Evolutionary conservation across 2,888 invertebrate genomes (phyloP), one percentile per base, ranked within the genome.

Genomic region (Gortyna flavago): DNA sequence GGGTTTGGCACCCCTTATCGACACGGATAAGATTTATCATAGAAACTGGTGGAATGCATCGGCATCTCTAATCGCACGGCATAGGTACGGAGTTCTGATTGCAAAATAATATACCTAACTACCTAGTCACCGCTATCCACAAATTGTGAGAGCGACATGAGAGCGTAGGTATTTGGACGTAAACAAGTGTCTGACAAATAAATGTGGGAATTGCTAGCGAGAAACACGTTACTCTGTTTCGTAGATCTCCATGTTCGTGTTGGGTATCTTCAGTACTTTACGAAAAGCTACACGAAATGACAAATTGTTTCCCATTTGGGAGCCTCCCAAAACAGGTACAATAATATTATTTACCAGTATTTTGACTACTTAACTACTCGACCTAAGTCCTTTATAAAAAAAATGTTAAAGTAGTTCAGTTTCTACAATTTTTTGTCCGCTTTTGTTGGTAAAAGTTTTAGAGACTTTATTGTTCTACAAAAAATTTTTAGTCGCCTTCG

Each of bases 361-460:
- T 65, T 9, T 32, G 35, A 74, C 44, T 48, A 65, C 44, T 9
- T 6, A 74, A 57, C 44, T n/a, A 48, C 35, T 25, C 29, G 5
- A 25, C 29, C 35, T 29, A 13, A 18, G 4, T 29, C 57, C 2
- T 67, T 77, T 59, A 69, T 70, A 13, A 16, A 48, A 77, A 69
- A 78, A 65, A 68, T n/a, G 54, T 64, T 29, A 38, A 61, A 35
- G 32, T 54, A 41, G 13, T 68, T 68, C 11, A 64, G 67, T 68
- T 75, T 54, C 51, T 18, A 51, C 75, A 32, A 35, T 64, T 69
- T 68, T 76, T 77, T 65, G 32, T 65, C 64, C 18, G 48, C 65
- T 75, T 41, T 65, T 59, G 25, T 71, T 51, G 25, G 13, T 18
- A 29, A 54, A 21, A 41, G 35, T 67, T 62, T 62, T 67, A 68